A percentile compares a stretch with the other conserved stretches of the same genome.
Evolutionary conservation across 2,888 invertebrate genomes (phyloP).

Genomic region (Himalopsyche kuldschensis): DNA sequence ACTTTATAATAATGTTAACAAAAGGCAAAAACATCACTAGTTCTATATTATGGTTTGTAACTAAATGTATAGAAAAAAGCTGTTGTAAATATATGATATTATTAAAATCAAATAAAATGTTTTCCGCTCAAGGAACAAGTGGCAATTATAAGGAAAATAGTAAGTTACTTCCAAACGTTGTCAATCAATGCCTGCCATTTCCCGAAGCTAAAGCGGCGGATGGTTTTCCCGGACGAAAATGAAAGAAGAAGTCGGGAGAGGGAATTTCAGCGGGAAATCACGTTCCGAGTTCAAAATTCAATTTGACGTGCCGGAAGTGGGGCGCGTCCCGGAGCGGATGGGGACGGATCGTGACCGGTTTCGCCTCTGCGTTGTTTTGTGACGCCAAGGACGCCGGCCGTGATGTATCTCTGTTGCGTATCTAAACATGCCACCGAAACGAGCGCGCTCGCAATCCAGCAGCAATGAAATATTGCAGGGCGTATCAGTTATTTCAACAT

Average conservation of each 20-base stretch:
- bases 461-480: background rate
- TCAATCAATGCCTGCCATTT: background rate
- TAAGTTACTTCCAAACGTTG: background rate
- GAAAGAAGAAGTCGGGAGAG: background rate
- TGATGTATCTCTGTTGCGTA: background rate
- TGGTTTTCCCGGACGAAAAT: background rate
- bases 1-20: too few relatives aligned
- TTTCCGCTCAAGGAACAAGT: background rate
- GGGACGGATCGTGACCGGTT: background rate
- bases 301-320: constrained; percentile 18
- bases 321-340: background rate
- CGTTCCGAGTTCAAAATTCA: constrained; percentile 32
- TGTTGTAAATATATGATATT: too few relatives aligned
- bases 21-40: too few relatives aligned
- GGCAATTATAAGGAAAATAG: background rate
- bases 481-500: background rate
- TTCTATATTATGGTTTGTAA: too few relatives aligned
- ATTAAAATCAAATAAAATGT: background rate
- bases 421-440: background rate
- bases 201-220: background rate
- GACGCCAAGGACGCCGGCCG: background rate
- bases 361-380: background rate
- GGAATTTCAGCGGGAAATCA: constrained; percentile 22
- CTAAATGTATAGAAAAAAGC: too few relatives aligned
- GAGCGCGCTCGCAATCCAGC: background rate